Conservation (phyloP, 2,888 invertebrate species). For the Homarus gammarus region DNA sequence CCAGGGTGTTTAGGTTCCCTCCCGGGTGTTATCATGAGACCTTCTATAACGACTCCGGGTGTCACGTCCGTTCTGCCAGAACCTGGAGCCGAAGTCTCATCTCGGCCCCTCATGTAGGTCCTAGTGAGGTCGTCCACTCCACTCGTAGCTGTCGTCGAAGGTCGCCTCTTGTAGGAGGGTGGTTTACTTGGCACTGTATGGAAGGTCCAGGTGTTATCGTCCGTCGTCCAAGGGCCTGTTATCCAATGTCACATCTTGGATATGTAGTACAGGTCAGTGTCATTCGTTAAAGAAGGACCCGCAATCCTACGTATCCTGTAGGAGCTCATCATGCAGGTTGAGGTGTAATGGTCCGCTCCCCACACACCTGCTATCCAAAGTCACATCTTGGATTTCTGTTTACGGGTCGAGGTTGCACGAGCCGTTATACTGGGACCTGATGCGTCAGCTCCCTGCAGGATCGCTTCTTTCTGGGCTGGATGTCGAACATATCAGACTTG, state of each 20-base stretch:
- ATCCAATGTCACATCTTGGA: conserved; percentile 49
- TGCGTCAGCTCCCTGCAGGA: conserved; percentile 43
- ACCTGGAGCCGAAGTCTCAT: conserved; percentile 30
- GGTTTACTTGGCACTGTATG: conserved; percentile 12
- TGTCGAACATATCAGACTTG: conserved; percentile 37
- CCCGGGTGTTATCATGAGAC: not conserved
- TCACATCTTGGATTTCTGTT: conserved; percentile 52
- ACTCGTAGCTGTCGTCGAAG: not conserved
- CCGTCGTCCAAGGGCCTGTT: conserved; percentile 41
- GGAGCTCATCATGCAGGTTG: conserved; percentile 49
- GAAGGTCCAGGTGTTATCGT: conserved; percentile 39
- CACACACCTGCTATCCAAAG: conserved; percentile 53
- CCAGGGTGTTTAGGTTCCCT: not conserved
- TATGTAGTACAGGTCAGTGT: conserved; percentile 16
- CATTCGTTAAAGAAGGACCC: conserved; percentile 44
- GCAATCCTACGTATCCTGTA: conserved; percentile 11
- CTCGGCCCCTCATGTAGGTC: conserved; percentile 20
- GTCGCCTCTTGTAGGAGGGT: not conserved
- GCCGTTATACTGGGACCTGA: conserved; percentile 41
- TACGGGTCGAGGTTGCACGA: conserved; percentile 28
- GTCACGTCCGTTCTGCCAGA: conserved; percentile 19
- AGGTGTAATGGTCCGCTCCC: conserved; percentile 35
- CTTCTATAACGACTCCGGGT: not conserved
- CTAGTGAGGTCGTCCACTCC: conserved; percentile 13
- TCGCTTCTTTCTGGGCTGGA: conserved; percentile 14